These are phyloP conservation scores for Muscicapa adusta DNA, from an alignment of 2,113 vertebrate genomes.

Conservation along the genomic window DNA sequence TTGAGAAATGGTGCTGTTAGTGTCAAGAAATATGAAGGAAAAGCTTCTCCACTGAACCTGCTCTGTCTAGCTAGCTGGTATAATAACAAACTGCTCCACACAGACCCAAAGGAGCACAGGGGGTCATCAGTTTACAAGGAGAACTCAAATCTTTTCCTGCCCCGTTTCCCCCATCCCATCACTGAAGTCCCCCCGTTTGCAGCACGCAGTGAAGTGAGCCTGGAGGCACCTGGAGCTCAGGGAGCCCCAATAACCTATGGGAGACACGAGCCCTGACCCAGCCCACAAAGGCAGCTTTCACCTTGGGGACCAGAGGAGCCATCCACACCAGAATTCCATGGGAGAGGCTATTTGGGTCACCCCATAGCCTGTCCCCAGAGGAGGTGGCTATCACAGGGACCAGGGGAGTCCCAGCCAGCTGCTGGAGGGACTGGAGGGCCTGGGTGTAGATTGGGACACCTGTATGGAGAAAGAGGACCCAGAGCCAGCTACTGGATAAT, in stretches of 20 bases:
- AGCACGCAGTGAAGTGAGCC: background rate
- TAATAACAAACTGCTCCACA: background rate
- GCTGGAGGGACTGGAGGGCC: background rate
- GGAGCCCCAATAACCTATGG: background rate
- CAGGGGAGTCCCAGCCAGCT: background rate
- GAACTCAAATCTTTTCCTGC: background rate
- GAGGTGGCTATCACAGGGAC: background rate
- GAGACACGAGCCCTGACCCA: fast-evolving
- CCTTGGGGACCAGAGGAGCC: background rate
- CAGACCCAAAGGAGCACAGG: fast-evolving
- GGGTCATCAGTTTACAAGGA: background rate
- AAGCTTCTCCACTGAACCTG: slow-evolving; percentile 15
- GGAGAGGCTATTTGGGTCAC: background rate
- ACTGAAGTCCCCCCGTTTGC: background rate
- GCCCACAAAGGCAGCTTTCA: background rate
- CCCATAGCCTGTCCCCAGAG: background rate
- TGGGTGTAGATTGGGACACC: background rate
- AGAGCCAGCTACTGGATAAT: background rate
- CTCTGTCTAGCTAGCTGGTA: background rate
- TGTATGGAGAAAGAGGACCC: background rate
- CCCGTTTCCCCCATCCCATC: fast-evolving
- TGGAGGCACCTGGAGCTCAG: background rate
- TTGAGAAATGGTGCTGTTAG: slow-evolving; percentile 69
- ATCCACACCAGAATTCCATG: background rate
- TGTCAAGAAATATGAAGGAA: slow-evolving; percentile 64